Conservation (phyloP, 2,797 vertebrate species). For the Urosaurus nigricauda region DNA sequence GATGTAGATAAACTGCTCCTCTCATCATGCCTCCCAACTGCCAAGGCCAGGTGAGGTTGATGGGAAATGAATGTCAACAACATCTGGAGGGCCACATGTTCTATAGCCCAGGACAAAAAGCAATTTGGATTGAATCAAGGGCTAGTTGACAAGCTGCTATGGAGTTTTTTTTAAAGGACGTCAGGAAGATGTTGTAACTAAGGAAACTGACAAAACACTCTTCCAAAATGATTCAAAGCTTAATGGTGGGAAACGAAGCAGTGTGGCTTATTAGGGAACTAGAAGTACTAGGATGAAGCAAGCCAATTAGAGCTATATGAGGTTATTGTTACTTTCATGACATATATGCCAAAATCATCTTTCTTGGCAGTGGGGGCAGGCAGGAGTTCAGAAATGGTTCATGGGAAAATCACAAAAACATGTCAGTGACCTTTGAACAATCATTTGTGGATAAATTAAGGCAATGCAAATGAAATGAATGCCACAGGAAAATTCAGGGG, state of each 20-base stretch:
- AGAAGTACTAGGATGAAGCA: constrained; percentile 15
- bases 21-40: not conserved
- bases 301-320: constrained; percentile 40
- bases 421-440: not conserved
- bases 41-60: not conserved
- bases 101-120: not conserved
- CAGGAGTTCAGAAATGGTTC: not conserved
- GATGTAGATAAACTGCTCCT: not conserved
- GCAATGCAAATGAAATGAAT: not conserved
- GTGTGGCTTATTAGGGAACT: constrained; percentile 15
- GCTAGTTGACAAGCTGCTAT: not conserved
- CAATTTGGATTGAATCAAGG: not conserved
- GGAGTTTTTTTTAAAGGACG: not conserved
- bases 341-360: not conserved
- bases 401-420: constrained; percentile 1
- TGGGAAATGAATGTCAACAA: not conserved
- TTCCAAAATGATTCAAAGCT: not conserved
- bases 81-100: no score
- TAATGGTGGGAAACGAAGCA: constrained; percentile 20
- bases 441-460: constrained; percentile 23
- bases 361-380: no score
- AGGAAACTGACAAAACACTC: constrained; percentile 4
- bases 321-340: constrained; percentile 41
- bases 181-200: not conserved
- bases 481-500: not conserved